A percentile compares a stretch with the other conserved stretches of the same genome.
phyloP scores from a whole-genome alignment of 1,140 invertebrate species.

The Phocides pigmalion region DNA sequence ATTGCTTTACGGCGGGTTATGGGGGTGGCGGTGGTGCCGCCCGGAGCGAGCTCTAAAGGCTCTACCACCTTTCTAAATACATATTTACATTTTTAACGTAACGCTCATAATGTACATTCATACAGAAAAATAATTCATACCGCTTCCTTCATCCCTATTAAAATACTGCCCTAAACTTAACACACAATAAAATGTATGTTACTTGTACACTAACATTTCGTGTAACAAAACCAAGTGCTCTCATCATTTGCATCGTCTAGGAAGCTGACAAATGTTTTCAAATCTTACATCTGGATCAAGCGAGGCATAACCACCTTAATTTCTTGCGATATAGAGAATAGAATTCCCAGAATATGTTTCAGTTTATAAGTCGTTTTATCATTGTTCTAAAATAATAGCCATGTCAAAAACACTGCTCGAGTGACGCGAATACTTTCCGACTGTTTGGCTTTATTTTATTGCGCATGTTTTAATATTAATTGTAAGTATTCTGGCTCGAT shows the following conservation, averaged over 20 bases:
- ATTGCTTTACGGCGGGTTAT: too few relatives aligned
- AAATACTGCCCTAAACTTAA: too few relatives aligned
- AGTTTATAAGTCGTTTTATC: conserved; percentile 44
- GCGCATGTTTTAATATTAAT: conserved; percentile 83
- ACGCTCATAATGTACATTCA: too few relatives aligned
- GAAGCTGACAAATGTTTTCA: conserved; percentile 53
- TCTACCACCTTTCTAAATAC: too few relatives aligned
- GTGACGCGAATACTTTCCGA: conserved; percentile 78
- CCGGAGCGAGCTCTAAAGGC: too few relatives aligned
- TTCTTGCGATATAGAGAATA: conserved; percentile 25
- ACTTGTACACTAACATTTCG: conserved; percentile 42
- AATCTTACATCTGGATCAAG: conserved; percentile 21
- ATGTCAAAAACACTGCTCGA: conserved; percentile 74
- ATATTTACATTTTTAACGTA: too few relatives aligned
- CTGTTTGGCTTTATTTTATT: conserved; percentile 80
- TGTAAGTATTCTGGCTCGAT: conserved; percentile 76
- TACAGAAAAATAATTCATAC: too few relatives aligned
- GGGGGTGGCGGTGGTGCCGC: too few relatives aligned
- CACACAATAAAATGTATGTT: neutral
- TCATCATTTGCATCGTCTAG: conserved; percentile 67
- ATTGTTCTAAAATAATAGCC: conserved; percentile 68
- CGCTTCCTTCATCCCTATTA: too few relatives aligned
- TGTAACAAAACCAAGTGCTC: conserved; percentile 44
- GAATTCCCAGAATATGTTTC: conserved; percentile 23
- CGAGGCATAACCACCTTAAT: conserved; percentile 37